These are phyloP conservation scores for Drosophila grimshawi DNA, from an alignment of 1,140 invertebrate genomes.

Conservation along the genomic window DNA sequence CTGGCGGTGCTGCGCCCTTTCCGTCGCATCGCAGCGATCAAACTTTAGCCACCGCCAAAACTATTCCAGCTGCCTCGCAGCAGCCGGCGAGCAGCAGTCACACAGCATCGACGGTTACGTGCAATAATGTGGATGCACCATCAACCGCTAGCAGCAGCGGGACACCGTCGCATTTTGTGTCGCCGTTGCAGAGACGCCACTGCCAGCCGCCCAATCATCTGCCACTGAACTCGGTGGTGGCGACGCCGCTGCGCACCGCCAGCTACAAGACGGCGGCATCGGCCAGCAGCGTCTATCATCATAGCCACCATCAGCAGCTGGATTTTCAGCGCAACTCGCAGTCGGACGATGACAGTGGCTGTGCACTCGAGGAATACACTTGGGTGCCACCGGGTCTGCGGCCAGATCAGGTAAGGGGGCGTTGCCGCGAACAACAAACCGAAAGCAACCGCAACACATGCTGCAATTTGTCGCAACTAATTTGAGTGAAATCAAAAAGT, in stretches of 20 bases:
- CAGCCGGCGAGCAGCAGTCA: conserved; percentile 35
- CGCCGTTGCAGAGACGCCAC: conserved; percentile 76
- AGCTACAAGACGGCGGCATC: conserved; percentile 74
- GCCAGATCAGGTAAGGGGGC: conserved; percentile 93
- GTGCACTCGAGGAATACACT: conserved; percentile 98
- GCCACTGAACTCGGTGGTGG: conserved; percentile 74
- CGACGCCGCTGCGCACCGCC: conserved; percentile 71
- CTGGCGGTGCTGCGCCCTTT: conserved; percentile 59
- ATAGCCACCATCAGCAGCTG: conserved; percentile 84
- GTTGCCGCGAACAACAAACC: background rate
- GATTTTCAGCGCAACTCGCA: conserved; percentile 95
- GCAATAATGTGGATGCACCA: conserved; percentile 64
- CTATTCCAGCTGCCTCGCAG: conserved; percentile 30
- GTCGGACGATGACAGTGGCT: conserved; percentile 98
- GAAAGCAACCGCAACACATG: conserved; percentile 16
- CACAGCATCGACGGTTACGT: conserved; percentile 39
- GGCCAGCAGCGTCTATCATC: conserved; percentile 62
- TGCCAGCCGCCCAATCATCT: conserved; percentile 77
- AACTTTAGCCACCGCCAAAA: conserved; percentile 40
- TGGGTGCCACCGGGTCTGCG: conserved; percentile 98
- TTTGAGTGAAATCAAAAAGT: conserved; percentile 57
- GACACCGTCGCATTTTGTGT: conserved; percentile 66
- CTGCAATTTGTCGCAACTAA: conserved; percentile 69
- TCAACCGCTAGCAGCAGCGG: conserved; percentile 55
- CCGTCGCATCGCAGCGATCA: conserved; percentile 35